Evolutionary conservation across 2,888 invertebrate species (phyloP), one percentile per base, ranked within the genome.

Genomic region (Suillia variegata): DNA sequence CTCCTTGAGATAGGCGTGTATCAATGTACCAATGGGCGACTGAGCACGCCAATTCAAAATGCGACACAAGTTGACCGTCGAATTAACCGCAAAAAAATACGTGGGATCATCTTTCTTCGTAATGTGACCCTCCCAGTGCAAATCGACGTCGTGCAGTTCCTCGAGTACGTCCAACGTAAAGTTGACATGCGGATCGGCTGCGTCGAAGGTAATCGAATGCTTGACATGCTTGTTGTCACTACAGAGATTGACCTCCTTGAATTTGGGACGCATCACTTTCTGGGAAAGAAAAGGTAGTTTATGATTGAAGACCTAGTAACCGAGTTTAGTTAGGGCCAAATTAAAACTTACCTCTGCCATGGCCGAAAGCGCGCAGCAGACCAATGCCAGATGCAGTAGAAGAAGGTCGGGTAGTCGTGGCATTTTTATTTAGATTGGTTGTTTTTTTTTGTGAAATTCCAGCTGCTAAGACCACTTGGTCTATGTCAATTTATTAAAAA

Each of bases 181-280:
- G 61, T 80, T 81, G 17, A 80, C 54, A 57, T 80, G 78, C 0
- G 81, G 80, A 67, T 77, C 80, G 2, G 54, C 55, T 34, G 64
- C 52, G 58, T 80, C 80, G 42, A 73, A 72, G n/a, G 67, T 62
- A 2, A 78, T 62, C 21, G 69, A 67, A 59, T 77, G 79, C 22
- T 69, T 70, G 1, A 78, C 48, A 47, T 69, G 61, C 47, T 71
- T 71, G 24, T 78, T 76, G 21, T 80, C 80, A 58, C 74, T 77
- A 81, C 80, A 80, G 1, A 74, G n/a, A 15, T 74, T 74, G 2
- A 71, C 63, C 0, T 75, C 75, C 33, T 77, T 78, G 26, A 79
- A 73, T 59, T 74, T 77, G 31, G 80, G 78, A 2, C 79, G 73
- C 65, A 81, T 63, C 56, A 78, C 70, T 80, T 78, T 80, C 80